These are phyloP conservation scores for Protosalanx chinensis DNA, from an alignment of 2,797 vertebrate species.

Conservation along the genomic window DNA sequence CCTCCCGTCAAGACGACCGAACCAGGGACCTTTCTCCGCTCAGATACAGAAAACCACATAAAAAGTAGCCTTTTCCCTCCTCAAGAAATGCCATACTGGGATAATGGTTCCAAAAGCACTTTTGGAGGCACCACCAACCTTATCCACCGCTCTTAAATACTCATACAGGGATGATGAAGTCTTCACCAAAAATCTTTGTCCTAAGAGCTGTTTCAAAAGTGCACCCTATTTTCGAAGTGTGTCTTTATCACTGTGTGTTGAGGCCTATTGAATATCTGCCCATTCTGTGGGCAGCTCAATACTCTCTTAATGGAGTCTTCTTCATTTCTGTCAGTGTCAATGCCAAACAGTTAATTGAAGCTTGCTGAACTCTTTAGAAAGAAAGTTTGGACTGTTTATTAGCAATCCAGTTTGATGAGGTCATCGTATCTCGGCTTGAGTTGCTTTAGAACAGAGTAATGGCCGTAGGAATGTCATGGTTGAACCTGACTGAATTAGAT, in stretches of 20 bases:
- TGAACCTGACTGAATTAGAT: conserved; percentile 31
- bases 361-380: conserved; percentile 11
- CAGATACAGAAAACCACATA: neutral
- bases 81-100: neutral
- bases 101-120: neutral
- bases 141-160: neutral
- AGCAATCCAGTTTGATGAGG: conserved; percentile 28
- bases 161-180: no score
- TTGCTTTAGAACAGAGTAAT: conserved; percentile 29
- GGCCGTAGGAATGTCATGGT: conserved; percentile 17
- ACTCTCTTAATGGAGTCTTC: neutral
- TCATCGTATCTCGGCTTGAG: conserved; percentile 31
- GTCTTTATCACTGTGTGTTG: conserved; percentile 12
- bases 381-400: conserved; percentile 38
- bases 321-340: conserved; percentile 1
- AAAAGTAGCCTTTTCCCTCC: neutral
- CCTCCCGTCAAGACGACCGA: conserved; percentile 9
- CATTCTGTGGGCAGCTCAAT: neutral
- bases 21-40: conserved; percentile 17
- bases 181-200: no score
- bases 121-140: neutral
- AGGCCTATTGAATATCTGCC: conserved; percentile 9
- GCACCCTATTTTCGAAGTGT: neutral
- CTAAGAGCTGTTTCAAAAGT: neutral
- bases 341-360: conserved; percentile 19